These are phyloP conservation scores for Periophthalmus magnuspinnatus DNA, from an alignment of 2,797 vertebrate genomes.

Conservation along the genomic window DNA sequence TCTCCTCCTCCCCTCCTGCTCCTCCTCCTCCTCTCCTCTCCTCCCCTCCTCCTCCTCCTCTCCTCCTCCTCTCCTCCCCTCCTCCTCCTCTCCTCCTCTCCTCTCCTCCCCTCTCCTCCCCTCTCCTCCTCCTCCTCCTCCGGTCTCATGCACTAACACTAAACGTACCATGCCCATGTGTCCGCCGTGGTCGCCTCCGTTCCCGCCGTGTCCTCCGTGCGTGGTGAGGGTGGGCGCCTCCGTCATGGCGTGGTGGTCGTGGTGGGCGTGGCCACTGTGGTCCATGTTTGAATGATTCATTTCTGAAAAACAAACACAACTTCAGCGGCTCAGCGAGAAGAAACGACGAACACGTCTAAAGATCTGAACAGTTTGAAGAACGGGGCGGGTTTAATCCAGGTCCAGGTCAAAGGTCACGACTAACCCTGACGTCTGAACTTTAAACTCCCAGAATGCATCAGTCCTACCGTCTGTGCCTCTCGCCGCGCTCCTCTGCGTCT, in stretches of 20 bases:
- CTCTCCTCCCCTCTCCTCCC: no score
- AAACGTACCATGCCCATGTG: slow-evolving; percentile 41
- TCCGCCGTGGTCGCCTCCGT: neutral
- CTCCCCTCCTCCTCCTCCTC: no score
- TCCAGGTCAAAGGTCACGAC: no score
- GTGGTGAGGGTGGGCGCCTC: slow-evolving; percentile 7
- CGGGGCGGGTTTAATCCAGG: no score
- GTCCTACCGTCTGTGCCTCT: neutral
- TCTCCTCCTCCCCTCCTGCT: no score
- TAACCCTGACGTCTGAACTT: neutral
- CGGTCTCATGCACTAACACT: neutral
- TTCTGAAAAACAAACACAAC: slow-evolving; percentile 15
- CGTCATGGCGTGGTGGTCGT: slow-evolving; percentile 9
- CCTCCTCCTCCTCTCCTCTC: no score
- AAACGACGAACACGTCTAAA: neutral
- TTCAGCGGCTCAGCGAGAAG: neutral
- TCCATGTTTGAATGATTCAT: slow-evolving; percentile 29
- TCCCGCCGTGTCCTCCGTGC: slow-evolving; percentile 16
- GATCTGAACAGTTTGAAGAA: no score
- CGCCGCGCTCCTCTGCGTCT: neutral
- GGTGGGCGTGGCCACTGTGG: slow-evolving; percentile 16
- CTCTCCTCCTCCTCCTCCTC: no score
- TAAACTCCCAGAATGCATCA: no score
- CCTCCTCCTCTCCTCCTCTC: no score
- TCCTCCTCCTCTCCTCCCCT: no score